These are phyloP conservation scores for Epizoanthus ramosus DNA, from an alignment of 92 coral and sea anemone species.

Conservation along the genomic window DNA sequence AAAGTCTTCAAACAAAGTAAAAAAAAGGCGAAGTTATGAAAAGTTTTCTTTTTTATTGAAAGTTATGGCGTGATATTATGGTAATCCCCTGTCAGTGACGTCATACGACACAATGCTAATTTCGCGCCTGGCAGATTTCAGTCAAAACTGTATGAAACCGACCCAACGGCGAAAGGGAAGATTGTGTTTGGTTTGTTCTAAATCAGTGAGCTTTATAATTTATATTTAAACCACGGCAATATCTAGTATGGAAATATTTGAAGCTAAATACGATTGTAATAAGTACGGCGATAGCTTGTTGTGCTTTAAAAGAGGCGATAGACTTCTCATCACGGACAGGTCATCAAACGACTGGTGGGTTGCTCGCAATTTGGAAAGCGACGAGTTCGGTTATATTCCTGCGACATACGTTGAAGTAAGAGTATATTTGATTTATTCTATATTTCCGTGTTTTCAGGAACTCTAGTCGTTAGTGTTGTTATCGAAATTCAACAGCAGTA, in stretches of 20 bases:
- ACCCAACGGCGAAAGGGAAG: background rate
- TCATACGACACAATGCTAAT: constrained; percentile 3
- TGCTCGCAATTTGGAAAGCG: constrained; percentile 74
- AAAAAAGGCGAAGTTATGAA: no score
- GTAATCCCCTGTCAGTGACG: background rate
- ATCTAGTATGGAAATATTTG: constrained; percentile 76
- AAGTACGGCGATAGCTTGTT: constrained; percentile 64
- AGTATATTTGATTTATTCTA: constrained; percentile 23
- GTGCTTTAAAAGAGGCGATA: constrained; percentile 79
- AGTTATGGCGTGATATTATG: background rate
- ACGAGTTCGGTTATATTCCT: constrained; percentile 86
- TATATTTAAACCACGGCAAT: constrained; percentile 25
- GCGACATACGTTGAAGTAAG: constrained; percentile 78
- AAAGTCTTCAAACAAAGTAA: no score
- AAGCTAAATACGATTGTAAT: constrained; percentile 75
- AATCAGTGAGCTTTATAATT: background rate
- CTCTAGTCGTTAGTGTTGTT: background rate
- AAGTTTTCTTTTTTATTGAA: no score
- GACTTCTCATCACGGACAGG: constrained; percentile 71
- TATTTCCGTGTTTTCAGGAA: constrained; percentile 20
- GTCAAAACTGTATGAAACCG: constrained; percentile 2
- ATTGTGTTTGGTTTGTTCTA: background rate
- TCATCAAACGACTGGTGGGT: constrained; percentile 81
- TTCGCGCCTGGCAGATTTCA: constrained; percentile 2
- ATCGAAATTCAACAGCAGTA: background rate